phyloP scores from a whole-genome alignment of 2,113 vertebrate genomes.

The Proteles cristata region DNA sequence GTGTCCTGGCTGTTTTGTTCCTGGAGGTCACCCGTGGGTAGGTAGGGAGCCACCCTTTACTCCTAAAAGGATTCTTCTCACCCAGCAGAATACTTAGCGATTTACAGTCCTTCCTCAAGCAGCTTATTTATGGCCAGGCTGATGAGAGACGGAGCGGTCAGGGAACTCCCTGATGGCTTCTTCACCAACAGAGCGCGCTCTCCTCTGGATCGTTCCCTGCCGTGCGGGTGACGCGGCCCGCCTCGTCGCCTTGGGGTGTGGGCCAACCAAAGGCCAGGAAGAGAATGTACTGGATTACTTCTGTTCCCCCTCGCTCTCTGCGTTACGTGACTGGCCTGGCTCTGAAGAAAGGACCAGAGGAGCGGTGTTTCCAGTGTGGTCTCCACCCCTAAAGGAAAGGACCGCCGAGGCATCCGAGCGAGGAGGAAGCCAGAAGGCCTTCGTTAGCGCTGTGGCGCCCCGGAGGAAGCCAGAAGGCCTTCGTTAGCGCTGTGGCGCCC shows the following conservation, averaged over 20 bases:
- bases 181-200: background rate
- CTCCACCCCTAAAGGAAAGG: background rate
- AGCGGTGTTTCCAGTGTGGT: background rate
- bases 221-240: accelerated
- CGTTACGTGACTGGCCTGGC: background rate
- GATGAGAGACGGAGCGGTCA: background rate
- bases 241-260: background rate
- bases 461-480: background rate
- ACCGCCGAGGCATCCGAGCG: background rate
- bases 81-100: background rate
- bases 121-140: background rate
- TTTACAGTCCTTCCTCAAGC: background rate
- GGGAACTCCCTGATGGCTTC: background rate
- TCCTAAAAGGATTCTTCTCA: constrained; percentile 14
- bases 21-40: background rate
- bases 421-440: background rate
- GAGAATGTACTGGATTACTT: background rate
- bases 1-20: background rate
- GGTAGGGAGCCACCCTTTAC: background rate
- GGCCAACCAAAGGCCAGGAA: background rate
- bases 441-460: too few relatives aligned
- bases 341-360: background rate
- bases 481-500: accelerated
- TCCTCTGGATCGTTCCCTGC: background rate
- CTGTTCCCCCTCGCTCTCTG: background rate